Base-by-base conservation (phyloP, 2,888 invertebrate genomes). In the Arctia plantaginis region DNA sequence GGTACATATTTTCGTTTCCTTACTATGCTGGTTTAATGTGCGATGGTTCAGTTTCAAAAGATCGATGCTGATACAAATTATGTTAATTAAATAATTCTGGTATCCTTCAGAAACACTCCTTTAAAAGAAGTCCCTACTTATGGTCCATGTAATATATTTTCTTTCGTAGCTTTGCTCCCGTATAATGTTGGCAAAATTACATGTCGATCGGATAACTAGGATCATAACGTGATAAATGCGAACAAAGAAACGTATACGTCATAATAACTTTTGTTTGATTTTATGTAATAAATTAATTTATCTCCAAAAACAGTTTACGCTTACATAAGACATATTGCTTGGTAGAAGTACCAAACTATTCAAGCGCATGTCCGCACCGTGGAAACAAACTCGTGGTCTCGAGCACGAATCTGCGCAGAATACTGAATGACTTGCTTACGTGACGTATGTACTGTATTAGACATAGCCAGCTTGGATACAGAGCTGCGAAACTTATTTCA, bases 371-470 rank as follows among this genome's bases (percentile, higher is more conserved):
- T 88, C 88, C 88, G 83, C 85, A 86, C 84, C 85, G 88, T 91
- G 86, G 92, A 91, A 93, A 92, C 92, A 92, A 93, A 91, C 91
- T 92, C 88, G 82, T 76, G 77, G 85, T 79, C 74, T 76, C 75
- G 80, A 80, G 84, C 85, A 87, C 84, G 85, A 87, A 87, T 83
- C 83, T 87, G 91, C 79, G 81, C 84, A 86, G 94, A 94, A 94
- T 94, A 90, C 92, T 78, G 88, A 93, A 94, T 94, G 92, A 92
- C 90, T 87, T 87, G 74, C 74, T 84, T 88, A 92, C 92, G 91
- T 92, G 91, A 90, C 86, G 81, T 69, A 76, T 77, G 35, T 33
- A 13, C 20, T 67, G 59, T 72, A 62, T 67, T 73, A 69, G 35
- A 69, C n/a, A 39, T 35, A 55, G 18, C 47, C 67, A 30, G 33